phyloP scores from a whole-genome alignment of 2,888 invertebrate species.

The Tetranychus piercei region DNA sequence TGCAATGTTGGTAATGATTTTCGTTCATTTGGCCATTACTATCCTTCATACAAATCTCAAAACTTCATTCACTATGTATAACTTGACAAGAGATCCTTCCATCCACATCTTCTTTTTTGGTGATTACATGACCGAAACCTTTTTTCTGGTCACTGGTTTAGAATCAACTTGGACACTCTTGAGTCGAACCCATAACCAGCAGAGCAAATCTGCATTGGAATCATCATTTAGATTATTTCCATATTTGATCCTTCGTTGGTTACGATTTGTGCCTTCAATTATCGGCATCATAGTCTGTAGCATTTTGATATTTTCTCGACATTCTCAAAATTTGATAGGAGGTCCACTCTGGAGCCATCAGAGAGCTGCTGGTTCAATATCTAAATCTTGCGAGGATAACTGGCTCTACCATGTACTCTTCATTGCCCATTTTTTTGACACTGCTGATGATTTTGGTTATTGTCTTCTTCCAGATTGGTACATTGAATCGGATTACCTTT shows the following conservation, averaged over 20 bases:
- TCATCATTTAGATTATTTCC: too few relatives aligned
- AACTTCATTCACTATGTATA: background rate
- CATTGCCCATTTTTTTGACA: background rate
- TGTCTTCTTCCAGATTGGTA: background rate
- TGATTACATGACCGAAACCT: background rate
- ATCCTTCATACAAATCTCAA: background rate
- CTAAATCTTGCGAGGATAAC: background rate
- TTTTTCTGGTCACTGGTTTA: background rate
- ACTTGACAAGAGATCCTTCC: too few relatives aligned
- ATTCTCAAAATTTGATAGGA: background rate
- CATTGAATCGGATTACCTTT: background rate
- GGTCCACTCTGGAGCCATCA: background rate
- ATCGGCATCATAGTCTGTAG: background rate
- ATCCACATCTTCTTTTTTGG: background rate
- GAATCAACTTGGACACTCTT: background rate
- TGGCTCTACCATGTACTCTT: background rate
- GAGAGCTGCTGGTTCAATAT: background rate
- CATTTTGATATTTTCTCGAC: background rate
- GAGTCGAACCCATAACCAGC: too few relatives aligned
- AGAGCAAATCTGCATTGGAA: too few relatives aligned
- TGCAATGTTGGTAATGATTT: background rate
- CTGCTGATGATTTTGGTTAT: background rate
- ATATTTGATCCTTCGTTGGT: background rate
- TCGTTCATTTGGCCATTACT: background rate
- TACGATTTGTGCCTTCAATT: background rate